Evolutionary conservation across 2,888 invertebrate species (phyloP).

Genomic region (Syrphus vitripennis): DNA sequence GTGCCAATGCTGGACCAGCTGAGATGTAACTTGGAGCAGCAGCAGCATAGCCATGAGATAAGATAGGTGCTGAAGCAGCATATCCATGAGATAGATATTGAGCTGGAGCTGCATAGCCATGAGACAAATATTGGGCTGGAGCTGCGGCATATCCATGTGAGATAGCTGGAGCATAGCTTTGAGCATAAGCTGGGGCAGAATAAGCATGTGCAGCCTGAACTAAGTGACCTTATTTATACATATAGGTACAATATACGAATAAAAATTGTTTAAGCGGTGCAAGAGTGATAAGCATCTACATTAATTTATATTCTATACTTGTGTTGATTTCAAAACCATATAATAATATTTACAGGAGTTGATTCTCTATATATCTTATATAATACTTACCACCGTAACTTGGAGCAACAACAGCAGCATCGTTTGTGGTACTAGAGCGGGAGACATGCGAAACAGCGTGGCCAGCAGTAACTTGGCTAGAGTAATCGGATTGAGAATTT

Average conservation of each 20-base stretch:
- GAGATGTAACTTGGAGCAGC: conserved; percentile 63
- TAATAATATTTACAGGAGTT: background rate
- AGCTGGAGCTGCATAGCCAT: conserved; percentile 70
- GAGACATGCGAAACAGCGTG: conserved; percentile 81
- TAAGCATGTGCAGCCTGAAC: conserved; percentile 75
- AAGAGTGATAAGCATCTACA: conserved; percentile 48
- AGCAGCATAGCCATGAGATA: conserved; percentile 66
- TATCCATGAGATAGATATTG: conserved; percentile 73
- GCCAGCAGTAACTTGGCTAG: conserved; percentile 80
- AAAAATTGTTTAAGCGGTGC: conserved; percentile 64
- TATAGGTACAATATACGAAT: conserved; percentile 32
- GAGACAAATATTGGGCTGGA: conserved; percentile 72
- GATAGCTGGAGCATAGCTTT: conserved; percentile 63
- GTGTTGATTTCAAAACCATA: background rate
- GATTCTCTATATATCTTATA: background rate
- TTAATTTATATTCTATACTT: background rate
- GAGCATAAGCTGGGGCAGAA: conserved; percentile 71
- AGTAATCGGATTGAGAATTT: conserved; percentile 80
- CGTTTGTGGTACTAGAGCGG: conserved; percentile 80
- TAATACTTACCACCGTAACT: conserved; percentile 74
- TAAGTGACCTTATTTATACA: conserved; percentile 73
- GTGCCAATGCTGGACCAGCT: conserved; percentile 58
- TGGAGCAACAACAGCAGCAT: conserved; percentile 77
- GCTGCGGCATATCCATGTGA: conserved; percentile 68
- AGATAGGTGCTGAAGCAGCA: conserved; percentile 51